Percentiles rank a stretch among this genome's conserved stretches.
phyloP scores from a whole-genome alignment of 2,888 invertebrate species.

The Oscheius sp. region DNA sequence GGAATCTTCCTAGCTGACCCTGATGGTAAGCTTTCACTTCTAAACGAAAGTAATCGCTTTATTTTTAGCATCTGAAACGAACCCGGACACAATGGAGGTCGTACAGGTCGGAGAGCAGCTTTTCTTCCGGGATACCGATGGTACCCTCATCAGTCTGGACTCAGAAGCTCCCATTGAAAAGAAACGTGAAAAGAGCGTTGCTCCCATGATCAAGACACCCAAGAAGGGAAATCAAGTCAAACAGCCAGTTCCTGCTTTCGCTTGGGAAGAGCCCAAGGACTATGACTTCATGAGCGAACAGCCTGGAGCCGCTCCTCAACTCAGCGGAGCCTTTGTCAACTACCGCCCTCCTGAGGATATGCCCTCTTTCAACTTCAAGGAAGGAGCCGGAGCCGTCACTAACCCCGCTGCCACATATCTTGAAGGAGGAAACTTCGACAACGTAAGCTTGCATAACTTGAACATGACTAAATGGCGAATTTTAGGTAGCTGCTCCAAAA shows the following conservation, averaged over 20 bases:
- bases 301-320: constrained; percentile 31
- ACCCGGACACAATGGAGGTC: constrained; percentile 31
- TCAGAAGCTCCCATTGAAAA: constrained; percentile 35
- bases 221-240: constrained; percentile 1
- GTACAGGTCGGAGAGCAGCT: constrained; percentile 28
- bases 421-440: constrained; percentile 64
- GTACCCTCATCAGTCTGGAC: constrained; percentile 23
- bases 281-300: constrained; percentile 31
- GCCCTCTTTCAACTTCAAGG: constrained; percentile 34
- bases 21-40: constrained; percentile 15
- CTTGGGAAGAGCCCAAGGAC: constrained; percentile 23
- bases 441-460: constrained; percentile 33
- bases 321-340: constrained; percentile 20
- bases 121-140: constrained; percentile 26
- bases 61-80: constrained; percentile 29
- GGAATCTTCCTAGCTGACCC: constrained; percentile 33
- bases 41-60: neutral
- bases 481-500: constrained; percentile 56
- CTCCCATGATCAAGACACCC: constrained; percentile 41
- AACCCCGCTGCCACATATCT: constrained; percentile 67
- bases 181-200: constrained; percentile 47
- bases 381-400: constrained; percentile 52
- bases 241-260: constrained; percentile 21
- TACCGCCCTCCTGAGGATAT: neutral
- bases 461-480: neutral